phyloP scores from a whole-genome alignment of 2,888 invertebrate genomes.

The Cosmopolites sordidus region DNA sequence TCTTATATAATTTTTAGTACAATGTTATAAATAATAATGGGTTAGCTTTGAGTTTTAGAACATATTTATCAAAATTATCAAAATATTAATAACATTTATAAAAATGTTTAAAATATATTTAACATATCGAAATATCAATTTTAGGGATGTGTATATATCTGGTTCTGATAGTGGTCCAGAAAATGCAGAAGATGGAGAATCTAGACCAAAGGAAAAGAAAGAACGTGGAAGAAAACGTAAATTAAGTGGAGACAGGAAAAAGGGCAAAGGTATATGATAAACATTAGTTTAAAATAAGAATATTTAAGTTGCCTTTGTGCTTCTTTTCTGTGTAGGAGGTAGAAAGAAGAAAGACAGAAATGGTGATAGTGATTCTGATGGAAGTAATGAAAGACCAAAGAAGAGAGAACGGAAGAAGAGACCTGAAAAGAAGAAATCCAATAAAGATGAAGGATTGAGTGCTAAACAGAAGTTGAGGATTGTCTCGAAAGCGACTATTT shows the following conservation, averaged over 20 bases:
- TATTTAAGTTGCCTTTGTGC: neutral
- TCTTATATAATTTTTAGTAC: no score
- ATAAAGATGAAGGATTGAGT: constrained; percentile 63
- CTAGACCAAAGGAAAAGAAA: constrained; percentile 44
- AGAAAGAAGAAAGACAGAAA: constrained; percentile 42
- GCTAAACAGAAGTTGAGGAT: constrained; percentile 83
- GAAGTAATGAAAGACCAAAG: constrained; percentile 58
- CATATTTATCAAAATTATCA: no score
- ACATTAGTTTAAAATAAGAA: neutral
- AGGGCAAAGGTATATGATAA: constrained; percentile 11
- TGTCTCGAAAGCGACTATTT: constrained; percentile 92
- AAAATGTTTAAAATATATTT: neutral
- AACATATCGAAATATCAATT: neutral
- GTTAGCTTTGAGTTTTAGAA: no score
- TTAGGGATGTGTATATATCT: constrained; percentile 69
- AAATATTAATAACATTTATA: no score
- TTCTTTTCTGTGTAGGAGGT: constrained; percentile 37
- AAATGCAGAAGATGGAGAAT: constrained; percentile 43
- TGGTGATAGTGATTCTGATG: constrained; percentile 56
- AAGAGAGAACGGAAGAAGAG: constrained; percentile 38
- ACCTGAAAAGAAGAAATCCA: constrained; percentile 34
- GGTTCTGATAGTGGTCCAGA: constrained; percentile 67
- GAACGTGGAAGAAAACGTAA: constrained; percentile 42
- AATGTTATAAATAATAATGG: no score
- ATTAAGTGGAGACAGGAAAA: constrained; percentile 44